Evolutionary conservation across 1,140 invertebrate species (phyloP).

Genomic region (Marisa cornuarietis): DNA sequence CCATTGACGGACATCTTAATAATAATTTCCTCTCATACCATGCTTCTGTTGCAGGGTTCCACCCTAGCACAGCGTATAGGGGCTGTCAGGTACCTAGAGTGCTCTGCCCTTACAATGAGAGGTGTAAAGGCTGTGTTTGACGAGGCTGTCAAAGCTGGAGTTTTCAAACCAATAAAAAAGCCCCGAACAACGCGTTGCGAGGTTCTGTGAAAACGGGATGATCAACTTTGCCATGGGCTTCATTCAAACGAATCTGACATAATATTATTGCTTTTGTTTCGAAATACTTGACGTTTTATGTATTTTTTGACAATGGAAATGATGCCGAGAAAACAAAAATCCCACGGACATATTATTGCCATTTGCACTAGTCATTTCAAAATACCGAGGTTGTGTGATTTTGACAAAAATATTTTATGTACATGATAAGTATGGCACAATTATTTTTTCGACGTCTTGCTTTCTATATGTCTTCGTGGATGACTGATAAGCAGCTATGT

Average conservation of each 20-base stretch:
- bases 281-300: too few species aligned
- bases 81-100: conserved; percentile 88
- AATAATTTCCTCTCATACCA: background rate
- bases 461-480: background rate
- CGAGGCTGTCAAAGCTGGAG: conserved; percentile 19
- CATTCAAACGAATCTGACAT: too few species aligned
- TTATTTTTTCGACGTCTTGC: too few species aligned
- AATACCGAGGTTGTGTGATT: background rate
- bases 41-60: background rate
- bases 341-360: too few species aligned
- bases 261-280: too few species aligned
- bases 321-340: background rate
- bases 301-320: background rate
- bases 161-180: conserved; percentile 1
- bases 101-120: conserved; percentile 79
- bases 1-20: too few species aligned
- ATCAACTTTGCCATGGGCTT: too few species aligned
- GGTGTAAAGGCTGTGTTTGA: conserved; percentile 29
- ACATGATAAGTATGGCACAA: background rate
- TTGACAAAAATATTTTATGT: background rate
- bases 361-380: background rate
- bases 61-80: conserved; percentile 69
- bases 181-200: background rate
- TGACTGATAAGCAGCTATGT: too few species aligned
- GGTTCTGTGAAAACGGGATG: background rate